These are phyloP conservation scores for Cerastis leucographa DNA, from an alignment of 2,888 invertebrate genomes.

Conservation along the genomic window DNA sequence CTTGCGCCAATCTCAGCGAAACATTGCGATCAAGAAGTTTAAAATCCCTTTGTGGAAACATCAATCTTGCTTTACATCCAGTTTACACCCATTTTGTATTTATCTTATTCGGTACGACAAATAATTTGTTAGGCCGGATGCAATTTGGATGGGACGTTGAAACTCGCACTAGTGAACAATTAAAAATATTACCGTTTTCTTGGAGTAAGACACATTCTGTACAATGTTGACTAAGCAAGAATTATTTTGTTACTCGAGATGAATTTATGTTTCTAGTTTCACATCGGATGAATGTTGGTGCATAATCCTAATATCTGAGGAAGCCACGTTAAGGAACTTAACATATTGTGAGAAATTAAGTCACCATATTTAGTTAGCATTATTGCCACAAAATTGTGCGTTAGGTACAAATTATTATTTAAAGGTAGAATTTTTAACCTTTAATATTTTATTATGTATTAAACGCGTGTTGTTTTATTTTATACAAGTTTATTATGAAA, in stretches of 20 bases:
- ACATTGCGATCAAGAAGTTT: conserved; percentile 84
- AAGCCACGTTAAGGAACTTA: neutral
- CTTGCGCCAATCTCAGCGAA: conserved; percentile 67
- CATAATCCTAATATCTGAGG: neutral
- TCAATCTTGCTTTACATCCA: conserved; percentile 84
- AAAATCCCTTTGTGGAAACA: conserved; percentile 86
- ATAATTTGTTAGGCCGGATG: conserved; percentile 71
- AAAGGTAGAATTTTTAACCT: neutral
- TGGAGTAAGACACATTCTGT: neutral
- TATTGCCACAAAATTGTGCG: conserved; percentile 4
- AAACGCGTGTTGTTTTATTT: conserved; percentile 1
- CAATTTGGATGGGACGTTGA: conserved; percentile 47
- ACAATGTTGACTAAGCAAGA: neutral
- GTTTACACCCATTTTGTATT: conserved; percentile 75
- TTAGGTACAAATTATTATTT: neutral
- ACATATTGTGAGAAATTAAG: conserved; percentile 17
- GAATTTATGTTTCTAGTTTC: neutral
- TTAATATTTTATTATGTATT: neutral
- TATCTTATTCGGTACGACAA: conserved; percentile 75
- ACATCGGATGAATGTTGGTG: too few relatives aligned
- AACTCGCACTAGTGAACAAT: neutral
- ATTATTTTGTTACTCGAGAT: neutral
- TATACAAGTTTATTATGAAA: neutral
- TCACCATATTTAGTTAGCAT: conserved; percentile 5
- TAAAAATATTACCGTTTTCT: neutral